These are phyloP conservation scores for Lissonota sp. DNA, from an alignment of 2,888 invertebrate species.

Conservation along the genomic window DNA sequence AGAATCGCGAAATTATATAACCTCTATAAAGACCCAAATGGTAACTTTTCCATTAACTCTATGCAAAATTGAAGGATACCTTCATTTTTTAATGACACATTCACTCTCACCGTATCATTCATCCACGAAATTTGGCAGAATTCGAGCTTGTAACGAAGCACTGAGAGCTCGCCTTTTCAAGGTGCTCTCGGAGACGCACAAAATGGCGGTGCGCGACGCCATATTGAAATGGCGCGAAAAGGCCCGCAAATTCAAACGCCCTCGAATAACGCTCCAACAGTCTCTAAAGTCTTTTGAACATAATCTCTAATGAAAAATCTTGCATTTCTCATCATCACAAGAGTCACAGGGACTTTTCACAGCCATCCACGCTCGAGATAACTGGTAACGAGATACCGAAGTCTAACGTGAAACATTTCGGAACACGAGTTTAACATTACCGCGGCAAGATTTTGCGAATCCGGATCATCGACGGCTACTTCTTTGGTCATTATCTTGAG, in stretches of 20 bases:
- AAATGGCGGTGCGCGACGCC: too few relatives aligned
- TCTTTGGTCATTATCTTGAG: constrained; percentile 74
- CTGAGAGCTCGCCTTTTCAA: too few relatives aligned
- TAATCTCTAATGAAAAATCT: not conserved
- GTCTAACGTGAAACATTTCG: constrained; percentile 60
- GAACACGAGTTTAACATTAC: constrained; percentile 62
- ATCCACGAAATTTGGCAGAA: too few relatives aligned
- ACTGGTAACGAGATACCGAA: constrained; percentile 63
- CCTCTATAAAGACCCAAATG: not conserved
- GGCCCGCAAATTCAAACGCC: too few relatives aligned
- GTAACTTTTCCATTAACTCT: too few relatives aligned
- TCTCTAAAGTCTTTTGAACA: not conserved
- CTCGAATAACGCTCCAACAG: not conserved
- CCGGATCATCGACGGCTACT: constrained; percentile 60
- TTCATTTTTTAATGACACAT: too few relatives aligned
- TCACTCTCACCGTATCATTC: too few relatives aligned
- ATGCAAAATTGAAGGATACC: too few relatives aligned
- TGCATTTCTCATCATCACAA: not conserved
- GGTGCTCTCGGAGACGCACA: too few relatives aligned
- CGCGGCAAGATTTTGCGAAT: constrained; percentile 45
- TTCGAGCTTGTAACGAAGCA: too few relatives aligned
- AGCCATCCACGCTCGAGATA: constrained; percentile 69
- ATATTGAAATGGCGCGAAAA: not conserved
- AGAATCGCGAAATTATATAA: not conserved
- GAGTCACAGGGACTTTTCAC: constrained; percentile 10